Evolutionary conservation across 2,797 vertebrate species (phyloP), one percentile per base, ranked within the genome.

Genomic region (Argentina silus): DNA sequence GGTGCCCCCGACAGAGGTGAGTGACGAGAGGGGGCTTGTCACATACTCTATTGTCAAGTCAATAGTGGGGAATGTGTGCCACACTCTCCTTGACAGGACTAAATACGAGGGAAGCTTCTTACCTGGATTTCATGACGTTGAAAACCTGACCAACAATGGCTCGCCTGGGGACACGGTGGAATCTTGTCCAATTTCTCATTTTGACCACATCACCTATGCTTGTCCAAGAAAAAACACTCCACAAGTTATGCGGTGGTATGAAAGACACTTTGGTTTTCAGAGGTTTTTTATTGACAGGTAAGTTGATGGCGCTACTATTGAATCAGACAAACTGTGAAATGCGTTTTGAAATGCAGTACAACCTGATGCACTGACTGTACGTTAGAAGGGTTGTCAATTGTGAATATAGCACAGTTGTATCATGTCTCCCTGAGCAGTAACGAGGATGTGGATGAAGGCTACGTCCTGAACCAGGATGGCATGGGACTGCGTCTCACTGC

Each of bases 181-280:
- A 1, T 81, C 69, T 0, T 86, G 92, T 59, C 81, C 93, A 2
- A 83, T 97, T 76, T 95, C 93, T 9, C 95, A 96, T 63, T 95
- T 99, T 0, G 98, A 99, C 76, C 98, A 99, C 84, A 89, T 99
- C 50, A 97, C 98, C 0, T 96, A 95, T 0, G 96, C 94, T 15
- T 98, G 97, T 67, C 90, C 82, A 0, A 86, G 85, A 15, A 91
- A 90, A 0, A 83, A 90, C 0, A 90, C 95, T 1, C 82, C 81
- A 0, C 66, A 69, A 0, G 90, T 97, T 36, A 90, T 94, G 88
- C 87, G 86, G 17, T 99, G 98, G 97, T 99, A 98, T 72, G 90
- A 92, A 63, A 86, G 76, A 64, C 90, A 92, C 77, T 95, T 99
- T 0, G 96, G 96, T 14, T 98, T 97, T 72, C 87, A 74, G 56